Base-by-base conservation (phyloP, 2,888 invertebrate genomes). In the Eilema caniola region DNA sequence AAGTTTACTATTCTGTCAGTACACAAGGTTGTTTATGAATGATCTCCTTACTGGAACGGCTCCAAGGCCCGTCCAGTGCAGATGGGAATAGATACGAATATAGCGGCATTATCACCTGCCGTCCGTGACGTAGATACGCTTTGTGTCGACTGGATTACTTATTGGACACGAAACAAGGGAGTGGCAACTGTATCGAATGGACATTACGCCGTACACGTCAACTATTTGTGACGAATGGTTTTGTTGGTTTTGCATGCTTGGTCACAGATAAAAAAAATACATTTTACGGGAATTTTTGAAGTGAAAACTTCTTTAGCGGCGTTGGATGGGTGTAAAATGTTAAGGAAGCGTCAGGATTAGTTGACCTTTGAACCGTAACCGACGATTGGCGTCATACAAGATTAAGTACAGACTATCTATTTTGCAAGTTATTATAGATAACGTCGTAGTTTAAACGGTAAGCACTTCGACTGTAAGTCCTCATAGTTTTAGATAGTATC, bases 11-110 rank as follows among this genome's bases (percentile, higher is more conserved):
- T 20, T 23, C 23, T 62, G 62, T 73, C 75, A 12, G 67, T 69
- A 65, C 31, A 59, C 79, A 77, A 80, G 75, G 83, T 75, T 74
- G 71, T 69, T 83, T 56, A 81, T 83, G 83, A 83, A 81, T 83
- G 80, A 68, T 73, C 67, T 41, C 31, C 64, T 53, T 57, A 74
- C 83, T 82, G 83, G 81, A 82, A 72, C 11, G 47, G 64, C 73
- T 80, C 82, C 82, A 82, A 80, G 60, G 61, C 53, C 20, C 33
- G 62, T 53, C 80, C 81, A 78, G 73, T 41, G 61, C 37, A 20
- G 62, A 62, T 79, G 71, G 75, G 75, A 74, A 77, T 83, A 20
- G 62, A 62, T 79, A 72, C 76, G 75, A 74, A 77, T 83, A 76
- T 60, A 31, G 41, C 33, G 28, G 53, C 16, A 24, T 41, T 41